Conservation (phyloP, 2,113 vertebrate species). For the Hypocryptadius cinnamomeus region DNA sequence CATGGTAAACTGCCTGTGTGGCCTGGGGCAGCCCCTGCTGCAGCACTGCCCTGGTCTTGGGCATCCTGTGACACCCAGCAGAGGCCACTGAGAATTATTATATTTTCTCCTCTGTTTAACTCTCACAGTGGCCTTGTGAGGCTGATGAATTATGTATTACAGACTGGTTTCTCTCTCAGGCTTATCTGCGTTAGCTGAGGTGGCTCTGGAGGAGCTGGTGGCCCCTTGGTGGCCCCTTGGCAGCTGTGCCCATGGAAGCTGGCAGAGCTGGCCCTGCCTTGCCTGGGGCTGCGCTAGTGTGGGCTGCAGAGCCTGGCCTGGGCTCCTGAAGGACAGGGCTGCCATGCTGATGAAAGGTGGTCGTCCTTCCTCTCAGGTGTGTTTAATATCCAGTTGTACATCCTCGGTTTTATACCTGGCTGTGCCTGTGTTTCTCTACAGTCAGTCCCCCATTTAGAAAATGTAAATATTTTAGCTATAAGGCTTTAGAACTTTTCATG, state of each 20-base stretch:
- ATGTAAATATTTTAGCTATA: neutral
- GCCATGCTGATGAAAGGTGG: no score
- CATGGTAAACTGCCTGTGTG: accelerated
- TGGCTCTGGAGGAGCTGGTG: accelerated
- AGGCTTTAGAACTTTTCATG: neutral
- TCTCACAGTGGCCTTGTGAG: neutral
- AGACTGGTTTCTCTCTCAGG: neutral
- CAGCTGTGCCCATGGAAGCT: accelerated
- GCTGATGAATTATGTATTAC: neutral
- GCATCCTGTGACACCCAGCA: accelerated
- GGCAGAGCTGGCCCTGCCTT: accelerated
- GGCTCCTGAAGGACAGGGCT: accelerated
- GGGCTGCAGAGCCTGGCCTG: accelerated
- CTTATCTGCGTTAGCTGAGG: accelerated
- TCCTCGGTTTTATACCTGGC: neutral
- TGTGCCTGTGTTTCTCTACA: neutral
- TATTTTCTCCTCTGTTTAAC: accelerated
- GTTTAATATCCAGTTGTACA: neutral
- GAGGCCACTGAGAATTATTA: neutral
- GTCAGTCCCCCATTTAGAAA: neutral
- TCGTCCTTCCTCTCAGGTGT: neutral
- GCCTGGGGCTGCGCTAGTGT: accelerated
- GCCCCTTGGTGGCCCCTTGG: accelerated
- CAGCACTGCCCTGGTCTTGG: accelerated
- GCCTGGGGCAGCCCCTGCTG: accelerated